Conservation (phyloP, 2,888 invertebrate species). For the Macaria notata region DNA sequence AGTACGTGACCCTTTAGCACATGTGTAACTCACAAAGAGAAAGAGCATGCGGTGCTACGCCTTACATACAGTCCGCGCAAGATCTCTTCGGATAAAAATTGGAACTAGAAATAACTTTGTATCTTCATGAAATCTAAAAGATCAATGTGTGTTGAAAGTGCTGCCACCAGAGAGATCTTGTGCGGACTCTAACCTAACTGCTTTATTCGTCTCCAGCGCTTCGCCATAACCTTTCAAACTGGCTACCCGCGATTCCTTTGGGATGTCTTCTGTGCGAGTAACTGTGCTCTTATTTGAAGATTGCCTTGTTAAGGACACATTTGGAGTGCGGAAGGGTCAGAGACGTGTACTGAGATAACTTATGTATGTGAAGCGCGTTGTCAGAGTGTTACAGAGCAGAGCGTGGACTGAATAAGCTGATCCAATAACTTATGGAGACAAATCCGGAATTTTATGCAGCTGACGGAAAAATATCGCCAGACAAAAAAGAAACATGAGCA, state of each 20-base stretch:
- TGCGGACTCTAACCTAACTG: background rate
- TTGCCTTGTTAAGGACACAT: slow-evolving; percentile 11
- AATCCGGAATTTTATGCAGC: no score
- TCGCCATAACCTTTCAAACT: slow-evolving; percentile 17
- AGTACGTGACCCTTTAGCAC: slow-evolving; percentile 20
- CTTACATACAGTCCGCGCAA: no score
- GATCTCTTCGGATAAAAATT: no score
- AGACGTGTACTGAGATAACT: slow-evolving; percentile 3
- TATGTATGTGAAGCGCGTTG: slow-evolving; percentile 5
- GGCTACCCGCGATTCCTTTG: slow-evolving; percentile 16
- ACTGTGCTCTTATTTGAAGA: slow-evolving; percentile 7
- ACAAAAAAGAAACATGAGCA: no score
- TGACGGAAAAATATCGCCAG: no score
- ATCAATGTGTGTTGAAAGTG: background rate
- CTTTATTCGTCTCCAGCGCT: slow-evolving; percentile 8
- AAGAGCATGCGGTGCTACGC: slow-evolving; percentile 7
- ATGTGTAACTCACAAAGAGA: slow-evolving; percentile 13
- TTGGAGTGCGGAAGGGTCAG: slow-evolving; percentile 4
- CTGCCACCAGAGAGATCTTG: background rate
- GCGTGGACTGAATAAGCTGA: background rate
- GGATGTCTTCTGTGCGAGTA: slow-evolving; percentile 11
- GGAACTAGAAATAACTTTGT: no score
- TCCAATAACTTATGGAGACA: no score
- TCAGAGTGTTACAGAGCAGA: background rate
- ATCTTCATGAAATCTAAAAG: no score